These are phyloP conservation scores for Cygnus olor DNA, from an alignment of 2,797 vertebrate species.

Conservation along the genomic window DNA sequence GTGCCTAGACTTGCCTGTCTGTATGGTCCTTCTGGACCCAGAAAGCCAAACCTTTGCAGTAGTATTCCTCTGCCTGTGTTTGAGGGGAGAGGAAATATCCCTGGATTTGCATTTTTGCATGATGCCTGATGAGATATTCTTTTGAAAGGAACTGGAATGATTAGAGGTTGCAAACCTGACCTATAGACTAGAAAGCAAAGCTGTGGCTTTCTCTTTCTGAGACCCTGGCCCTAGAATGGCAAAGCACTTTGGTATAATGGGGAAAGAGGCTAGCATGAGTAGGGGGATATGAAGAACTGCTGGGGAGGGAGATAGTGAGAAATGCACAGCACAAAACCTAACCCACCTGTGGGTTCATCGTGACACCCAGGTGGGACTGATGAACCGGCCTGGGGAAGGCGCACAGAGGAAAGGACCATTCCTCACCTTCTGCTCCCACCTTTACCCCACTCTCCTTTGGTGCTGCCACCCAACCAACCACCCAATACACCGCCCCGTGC, in stretches of 20 bases:
- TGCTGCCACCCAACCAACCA: background rate
- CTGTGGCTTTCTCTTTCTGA: background rate
- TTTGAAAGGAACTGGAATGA: background rate
- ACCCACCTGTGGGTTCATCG: background rate
- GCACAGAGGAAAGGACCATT: too few relatives aligned
- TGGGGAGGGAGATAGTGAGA: background rate
- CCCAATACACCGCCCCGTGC: fast-evolving
- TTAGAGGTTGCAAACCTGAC: background rate
- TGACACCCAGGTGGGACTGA: background rate
- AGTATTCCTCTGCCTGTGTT: background rate
- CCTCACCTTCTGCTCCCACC: background rate
- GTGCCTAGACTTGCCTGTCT: background rate
- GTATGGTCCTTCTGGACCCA: background rate
- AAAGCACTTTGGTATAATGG: background rate
- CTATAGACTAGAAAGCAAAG: background rate
- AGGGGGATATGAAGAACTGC: background rate
- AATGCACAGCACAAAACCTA: background rate
- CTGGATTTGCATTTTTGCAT: background rate
- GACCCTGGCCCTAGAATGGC: background rate
- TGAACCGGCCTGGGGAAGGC: background rate
- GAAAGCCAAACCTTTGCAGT: background rate
- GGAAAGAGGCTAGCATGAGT: background rate
- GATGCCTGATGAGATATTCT: background rate
- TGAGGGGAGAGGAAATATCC: background rate
- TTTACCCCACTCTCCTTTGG: background rate